Base-by-base conservation (phyloP, 2,888 invertebrate species). In the Conchocele bisecta region DNA sequence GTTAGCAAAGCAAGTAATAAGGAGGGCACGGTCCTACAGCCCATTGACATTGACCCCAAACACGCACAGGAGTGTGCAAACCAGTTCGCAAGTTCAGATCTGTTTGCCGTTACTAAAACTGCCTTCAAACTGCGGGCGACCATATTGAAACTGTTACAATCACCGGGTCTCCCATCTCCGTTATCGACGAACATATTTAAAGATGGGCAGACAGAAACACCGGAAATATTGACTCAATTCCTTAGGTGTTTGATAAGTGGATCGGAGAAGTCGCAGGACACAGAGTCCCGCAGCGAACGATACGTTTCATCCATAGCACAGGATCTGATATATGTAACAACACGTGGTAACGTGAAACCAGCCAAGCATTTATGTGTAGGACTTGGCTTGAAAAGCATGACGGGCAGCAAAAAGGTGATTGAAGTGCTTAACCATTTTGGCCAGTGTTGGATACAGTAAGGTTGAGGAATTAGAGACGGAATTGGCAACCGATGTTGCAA, bases 391-490 rank as follows among this genome's bases (percentile, higher is more conserved):
- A 73, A 73, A 48, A 69, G 65, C 26, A 20, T 65, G 24, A 73
- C 69, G 29, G 69, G 69, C 5, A 61, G 57, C 20, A 56, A 63
- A 37, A 48, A 39, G 37, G 58, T 76, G 2, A 37, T 75, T n/a
- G 58, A 66, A 17, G 58, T 60, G n/a, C 29, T 77, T 15, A 77
- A 70, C 44, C 29, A 51, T 6, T 65, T 73, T 51, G 72, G 76
- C 1, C 66, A 65, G 31, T 63, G 29, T 22, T 22, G 65, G 7
- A 51, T 74, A 77, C 20, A 46, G 66, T 29, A 67, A 33, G 15
- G 60, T 54, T 5, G 70, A 77, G 48, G 56, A 31, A 20, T 26
- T 70, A 22, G 77, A 77, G 59, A 77, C 77, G 2, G 58, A 70
- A 26, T 17, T 70, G 15, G 73, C 70, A 13, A 33, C 33, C 20